A percentile compares a stretch with the other conserved stretches of the same genome.
Conservation (phyloP, 2,113 vertebrate species). For the Hydropotes inermis region DNA sequence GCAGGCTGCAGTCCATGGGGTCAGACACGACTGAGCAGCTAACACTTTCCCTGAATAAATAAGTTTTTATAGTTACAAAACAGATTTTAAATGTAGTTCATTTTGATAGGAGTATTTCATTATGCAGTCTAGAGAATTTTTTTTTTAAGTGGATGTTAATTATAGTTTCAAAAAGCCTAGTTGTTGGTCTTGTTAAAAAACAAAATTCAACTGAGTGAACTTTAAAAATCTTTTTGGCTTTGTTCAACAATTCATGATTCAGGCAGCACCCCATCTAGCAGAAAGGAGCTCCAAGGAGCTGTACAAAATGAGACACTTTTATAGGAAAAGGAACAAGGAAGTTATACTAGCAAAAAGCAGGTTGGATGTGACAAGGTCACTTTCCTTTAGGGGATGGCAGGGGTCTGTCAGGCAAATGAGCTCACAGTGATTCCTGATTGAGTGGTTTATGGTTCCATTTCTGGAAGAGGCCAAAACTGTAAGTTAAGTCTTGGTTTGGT, state of each 20-base stretch:
- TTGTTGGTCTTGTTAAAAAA: background rate
- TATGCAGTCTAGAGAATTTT: background rate
- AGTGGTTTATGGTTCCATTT: background rate
- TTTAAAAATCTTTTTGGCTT: background rate
- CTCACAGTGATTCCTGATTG: background rate
- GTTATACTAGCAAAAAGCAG: background rate
- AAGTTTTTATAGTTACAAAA: constrained; percentile 8
- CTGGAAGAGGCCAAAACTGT: background rate
- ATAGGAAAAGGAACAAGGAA: background rate
- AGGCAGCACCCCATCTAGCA: background rate
- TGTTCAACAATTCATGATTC: background rate
- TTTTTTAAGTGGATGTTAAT: constrained; percentile 38
- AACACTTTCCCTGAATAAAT: background rate
- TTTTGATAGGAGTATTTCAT: constrained; percentile 7
- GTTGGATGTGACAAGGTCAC: background rate
- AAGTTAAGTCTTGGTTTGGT: background rate
- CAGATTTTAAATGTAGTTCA: constrained; percentile 6
- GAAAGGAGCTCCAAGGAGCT: background rate
- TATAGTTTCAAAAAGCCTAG: background rate
- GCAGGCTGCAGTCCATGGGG: background rate
- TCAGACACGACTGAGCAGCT: background rate
- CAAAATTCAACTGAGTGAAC: background rate
- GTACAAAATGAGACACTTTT: background rate
- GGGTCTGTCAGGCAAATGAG: background rate
- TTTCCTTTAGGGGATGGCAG: background rate